Evolutionary conservation across 1,140 invertebrate species (phyloP).

Genomic region (Limonius californicus): DNA sequence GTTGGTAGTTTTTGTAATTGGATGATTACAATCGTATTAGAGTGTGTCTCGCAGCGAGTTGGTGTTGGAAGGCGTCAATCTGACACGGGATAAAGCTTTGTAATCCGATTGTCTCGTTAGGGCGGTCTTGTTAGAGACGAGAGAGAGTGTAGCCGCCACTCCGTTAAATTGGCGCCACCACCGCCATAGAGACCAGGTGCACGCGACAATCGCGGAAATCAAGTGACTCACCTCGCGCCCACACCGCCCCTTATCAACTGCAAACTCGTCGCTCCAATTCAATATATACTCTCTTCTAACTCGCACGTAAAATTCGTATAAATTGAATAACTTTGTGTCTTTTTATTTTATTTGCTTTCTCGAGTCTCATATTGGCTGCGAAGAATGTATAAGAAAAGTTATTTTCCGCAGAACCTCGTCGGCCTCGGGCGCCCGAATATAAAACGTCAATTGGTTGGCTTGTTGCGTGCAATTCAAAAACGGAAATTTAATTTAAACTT

Average conservation of each 20-base stretch:
- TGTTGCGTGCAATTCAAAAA: conserved; percentile 45
- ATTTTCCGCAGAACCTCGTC: conserved; percentile 32
- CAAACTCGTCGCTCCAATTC: conserved; percentile 25
- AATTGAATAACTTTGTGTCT: conserved; percentile 43
- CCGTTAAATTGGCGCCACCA: conserved; percentile 38
- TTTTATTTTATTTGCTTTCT: conserved; percentile 37
- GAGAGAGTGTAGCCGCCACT: conserved; percentile 23
- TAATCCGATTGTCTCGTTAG: conserved; percentile 46
- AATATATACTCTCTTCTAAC: conserved; percentile 35
- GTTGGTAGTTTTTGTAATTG: conserved; percentile 26
- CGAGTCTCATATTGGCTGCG: conserved; percentile 31
- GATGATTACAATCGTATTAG: conserved; percentile 34
- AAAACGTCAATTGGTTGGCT: conserved; percentile 42
- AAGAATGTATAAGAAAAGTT: conserved; percentile 34
- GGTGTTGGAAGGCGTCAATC: conserved; percentile 40
- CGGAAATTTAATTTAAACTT: conserved; percentile 47
- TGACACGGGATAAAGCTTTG: conserved; percentile 41
- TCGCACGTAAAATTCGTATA: conserved; percentile 38
- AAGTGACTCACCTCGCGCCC: neutral
- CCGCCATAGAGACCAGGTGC: conserved; percentile 17
- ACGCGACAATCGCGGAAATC: conserved; percentile 15
- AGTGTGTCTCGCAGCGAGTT: conserved; percentile 15
- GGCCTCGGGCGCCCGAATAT: conserved; percentile 33
- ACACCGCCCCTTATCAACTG: neutral
- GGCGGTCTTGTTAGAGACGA: conserved; percentile 40